These are phyloP conservation scores for Antheraea assamensis DNA, from an alignment of 2,888 invertebrate genomes.

Conservation along the genomic window DNA sequence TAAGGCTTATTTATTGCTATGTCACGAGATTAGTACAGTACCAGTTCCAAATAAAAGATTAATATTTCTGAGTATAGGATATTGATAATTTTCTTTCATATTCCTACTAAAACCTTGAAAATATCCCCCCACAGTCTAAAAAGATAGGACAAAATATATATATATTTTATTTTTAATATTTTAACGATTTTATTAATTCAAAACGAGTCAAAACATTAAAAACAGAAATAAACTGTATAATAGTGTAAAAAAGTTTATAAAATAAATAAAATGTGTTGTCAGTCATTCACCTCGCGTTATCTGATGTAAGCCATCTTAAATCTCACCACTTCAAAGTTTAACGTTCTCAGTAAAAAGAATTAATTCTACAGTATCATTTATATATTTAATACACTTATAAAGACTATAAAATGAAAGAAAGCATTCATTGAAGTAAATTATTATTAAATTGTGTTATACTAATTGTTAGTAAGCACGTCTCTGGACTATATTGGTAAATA, in stretches of 20 bases:
- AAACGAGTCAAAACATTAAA: neutral
- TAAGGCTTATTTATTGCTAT: too few species aligned
- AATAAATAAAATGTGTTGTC: constrained; percentile 31
- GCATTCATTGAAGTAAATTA: too few species aligned
- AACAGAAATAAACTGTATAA: neutral
- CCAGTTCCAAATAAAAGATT: neutral
- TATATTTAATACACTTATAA: too few species aligned
- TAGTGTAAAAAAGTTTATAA: neutral
- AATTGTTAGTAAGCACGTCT: too few species aligned
- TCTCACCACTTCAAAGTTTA: constrained; percentile 5
- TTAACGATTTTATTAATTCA: constrained; percentile 10
- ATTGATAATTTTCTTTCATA: too few species aligned
- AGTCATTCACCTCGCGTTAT: constrained; percentile 14
- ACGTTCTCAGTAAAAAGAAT: constrained; percentile 5
- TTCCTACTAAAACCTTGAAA: too few species aligned
- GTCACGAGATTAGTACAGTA: too few species aligned
- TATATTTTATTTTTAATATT: too few species aligned
- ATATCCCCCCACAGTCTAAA: neutral
- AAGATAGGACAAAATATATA: neutral
- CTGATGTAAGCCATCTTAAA: neutral
- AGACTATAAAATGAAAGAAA: too few species aligned
- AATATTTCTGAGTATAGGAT: neutral
- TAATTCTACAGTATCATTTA: neutral
- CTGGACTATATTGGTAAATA: too few species aligned
- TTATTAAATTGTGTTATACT: too few species aligned